Evolutionary conservation across 2,113 vertebrate species (phyloP).

Genomic region (Colossoma macropomum): DNA sequence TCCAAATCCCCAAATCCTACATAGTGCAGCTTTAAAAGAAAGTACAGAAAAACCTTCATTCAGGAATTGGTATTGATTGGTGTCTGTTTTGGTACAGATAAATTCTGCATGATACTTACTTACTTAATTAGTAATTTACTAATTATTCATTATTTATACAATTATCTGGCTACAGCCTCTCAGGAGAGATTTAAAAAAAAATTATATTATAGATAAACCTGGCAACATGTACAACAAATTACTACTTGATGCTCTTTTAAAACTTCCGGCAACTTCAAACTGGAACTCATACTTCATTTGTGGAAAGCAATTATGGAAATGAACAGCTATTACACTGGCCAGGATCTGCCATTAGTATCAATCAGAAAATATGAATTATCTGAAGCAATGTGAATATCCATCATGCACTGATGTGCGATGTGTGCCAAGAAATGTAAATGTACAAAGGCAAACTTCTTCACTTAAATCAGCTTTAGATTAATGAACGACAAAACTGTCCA

Average conservation of each 20-base stretch:
- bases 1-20: too few relatives aligned
- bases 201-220: neutral
- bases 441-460: neutral
- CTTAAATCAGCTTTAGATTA: neutral
- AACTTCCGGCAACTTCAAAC: neutral
- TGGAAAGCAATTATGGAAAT: neutral
- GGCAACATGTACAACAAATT: neutral
- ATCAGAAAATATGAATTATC: neutral
- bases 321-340: neutral
- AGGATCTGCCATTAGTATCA: neutral
- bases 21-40: too few relatives aligned
- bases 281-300: neutral
- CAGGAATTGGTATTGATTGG: too few relatives aligned
- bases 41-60: too few relatives aligned
- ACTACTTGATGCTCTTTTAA: neutral
- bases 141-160: neutral
- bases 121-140: too few relatives aligned
- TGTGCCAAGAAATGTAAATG: neutral
- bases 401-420: neutral
- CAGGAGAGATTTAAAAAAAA: neutral
- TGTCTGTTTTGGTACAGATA: too few relatives aligned
- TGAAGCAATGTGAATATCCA: neutral
- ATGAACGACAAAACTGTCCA: too few relatives aligned
- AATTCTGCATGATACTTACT: neutral
- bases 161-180: neutral